These are phyloP conservation scores for Prionace glauca DNA, from an alignment of 2,797 vertebrate species.

Conservation along the genomic window DNA sequence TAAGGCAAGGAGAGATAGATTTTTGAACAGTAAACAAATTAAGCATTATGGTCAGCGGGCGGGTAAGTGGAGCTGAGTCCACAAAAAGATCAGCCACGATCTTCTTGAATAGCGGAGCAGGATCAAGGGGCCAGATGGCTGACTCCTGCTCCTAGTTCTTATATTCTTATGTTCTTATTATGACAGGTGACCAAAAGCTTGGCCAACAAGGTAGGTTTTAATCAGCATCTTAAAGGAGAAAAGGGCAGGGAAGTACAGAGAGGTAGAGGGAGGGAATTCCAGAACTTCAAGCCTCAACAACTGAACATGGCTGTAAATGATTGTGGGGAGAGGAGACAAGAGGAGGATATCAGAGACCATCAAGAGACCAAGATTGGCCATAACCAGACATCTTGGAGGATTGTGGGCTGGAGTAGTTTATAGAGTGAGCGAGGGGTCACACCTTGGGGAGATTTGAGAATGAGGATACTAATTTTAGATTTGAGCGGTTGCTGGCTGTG, in stretches of 20 bases:
- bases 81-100: no score
- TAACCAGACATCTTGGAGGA: background rate
- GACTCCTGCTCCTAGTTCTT: no score
- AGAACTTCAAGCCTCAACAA: background rate
- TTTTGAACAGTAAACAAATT: no score
- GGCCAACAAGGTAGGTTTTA: background rate
- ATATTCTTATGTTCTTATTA: background rate
- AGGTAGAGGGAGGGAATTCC: background rate
- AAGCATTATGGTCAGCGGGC: no score
- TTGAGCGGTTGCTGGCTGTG: background rate
- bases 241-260: no score
- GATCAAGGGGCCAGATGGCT: no score
- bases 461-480: background rate
- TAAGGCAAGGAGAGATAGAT: no score
- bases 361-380: background rate
- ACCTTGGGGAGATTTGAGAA: background rate
- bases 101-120: no score
- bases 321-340: background rate
- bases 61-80: no score
- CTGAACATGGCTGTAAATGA: background rate
- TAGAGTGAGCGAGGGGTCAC: no score
- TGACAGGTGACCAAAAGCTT: background rate
- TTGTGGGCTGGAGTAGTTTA: no score
- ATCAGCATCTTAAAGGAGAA: background rate
- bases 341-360: no score